A percentile compares a stretch with the other conserved stretches of the same genome.
Evolutionary conservation across 2,113 vertebrate genomes (phyloP).

Genomic region (Trichechus manatus): DNA sequence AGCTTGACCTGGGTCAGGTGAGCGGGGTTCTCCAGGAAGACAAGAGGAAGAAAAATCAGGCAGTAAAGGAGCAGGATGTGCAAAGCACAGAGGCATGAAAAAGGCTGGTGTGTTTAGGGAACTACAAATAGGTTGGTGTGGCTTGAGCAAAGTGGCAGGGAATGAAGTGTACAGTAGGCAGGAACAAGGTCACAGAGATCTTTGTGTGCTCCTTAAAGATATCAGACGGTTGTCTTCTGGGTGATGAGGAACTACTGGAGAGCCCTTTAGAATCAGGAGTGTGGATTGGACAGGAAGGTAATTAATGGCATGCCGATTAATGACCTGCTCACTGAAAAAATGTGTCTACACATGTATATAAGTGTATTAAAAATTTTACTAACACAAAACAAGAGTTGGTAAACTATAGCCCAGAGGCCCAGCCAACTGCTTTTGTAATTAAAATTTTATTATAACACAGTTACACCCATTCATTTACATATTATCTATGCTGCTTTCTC

Average conservation of each 20-base stretch:
- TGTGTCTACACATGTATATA: background rate
- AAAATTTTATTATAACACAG: background rate
- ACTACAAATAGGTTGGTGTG: background rate
- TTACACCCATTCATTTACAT: background rate
- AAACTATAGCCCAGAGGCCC: background rate
- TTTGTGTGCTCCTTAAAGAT: background rate
- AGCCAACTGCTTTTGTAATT: background rate
- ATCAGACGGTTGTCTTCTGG: background rate
- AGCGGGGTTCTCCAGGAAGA: background rate
- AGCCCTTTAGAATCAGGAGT: background rate
- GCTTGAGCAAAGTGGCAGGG: background rate
- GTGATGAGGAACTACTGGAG: background rate
- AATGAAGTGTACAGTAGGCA: background rate
- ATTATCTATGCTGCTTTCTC: background rate
- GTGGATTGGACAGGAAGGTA: background rate
- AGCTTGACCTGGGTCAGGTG: background rate
- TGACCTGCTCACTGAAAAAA: background rate
- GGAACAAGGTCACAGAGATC: background rate
- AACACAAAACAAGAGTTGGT: background rate
- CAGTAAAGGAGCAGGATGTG: fast-evolving
- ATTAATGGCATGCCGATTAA: background rate
- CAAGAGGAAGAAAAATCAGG: background rate
- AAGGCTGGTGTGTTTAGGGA: background rate
- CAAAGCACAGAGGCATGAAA: fast-evolving
- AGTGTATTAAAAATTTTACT: background rate